Conservation (phyloP, 1,140 invertebrate genomes). For the Rhysida immarginata region DNA sequence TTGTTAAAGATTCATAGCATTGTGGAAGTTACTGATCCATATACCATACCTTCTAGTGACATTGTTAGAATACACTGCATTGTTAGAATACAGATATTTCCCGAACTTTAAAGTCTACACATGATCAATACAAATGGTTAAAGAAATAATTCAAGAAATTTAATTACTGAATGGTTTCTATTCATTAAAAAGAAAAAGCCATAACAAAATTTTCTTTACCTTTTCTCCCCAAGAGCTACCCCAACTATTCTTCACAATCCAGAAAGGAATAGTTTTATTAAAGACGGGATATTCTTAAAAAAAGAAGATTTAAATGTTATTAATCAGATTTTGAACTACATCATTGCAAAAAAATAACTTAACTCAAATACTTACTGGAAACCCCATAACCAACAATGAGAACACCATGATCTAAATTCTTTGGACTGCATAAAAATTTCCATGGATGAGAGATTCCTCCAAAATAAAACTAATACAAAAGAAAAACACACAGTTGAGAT, state of each 20-base stretch:
- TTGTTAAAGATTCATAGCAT: too few species aligned
- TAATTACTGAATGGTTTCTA: too few species aligned
- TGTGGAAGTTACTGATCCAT: too few species aligned
- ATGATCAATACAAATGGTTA: too few species aligned
- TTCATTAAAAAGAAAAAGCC: too few species aligned
- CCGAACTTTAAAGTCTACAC: too few species aligned
- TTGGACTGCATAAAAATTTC: constrained; percentile 66
- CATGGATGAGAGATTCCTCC: constrained; percentile 93
- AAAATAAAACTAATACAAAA: constrained; percentile 64
- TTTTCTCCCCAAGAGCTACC: constrained; percentile 63
- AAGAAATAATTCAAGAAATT: too few species aligned
- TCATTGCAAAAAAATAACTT: not conserved
- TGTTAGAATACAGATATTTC: too few species aligned
- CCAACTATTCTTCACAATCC: constrained; percentile 91
- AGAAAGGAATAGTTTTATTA: constrained; percentile 68
- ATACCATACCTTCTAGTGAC: too few species aligned
- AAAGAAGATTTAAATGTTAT: constrained; percentile 14
- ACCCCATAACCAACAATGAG: constrained; percentile 80
- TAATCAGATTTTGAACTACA: not conserved
- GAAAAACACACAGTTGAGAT: not conserved
- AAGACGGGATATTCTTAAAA: constrained; percentile 61
- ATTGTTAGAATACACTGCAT: too few species aligned
- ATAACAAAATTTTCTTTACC: too few species aligned
- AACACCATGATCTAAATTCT: constrained; percentile 75
- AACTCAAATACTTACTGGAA: constrained; percentile 40